These are phyloP conservation scores for Mellilla xanthometata DNA, from an alignment of 2,888 invertebrate species.

Conservation along the genomic window DNA sequence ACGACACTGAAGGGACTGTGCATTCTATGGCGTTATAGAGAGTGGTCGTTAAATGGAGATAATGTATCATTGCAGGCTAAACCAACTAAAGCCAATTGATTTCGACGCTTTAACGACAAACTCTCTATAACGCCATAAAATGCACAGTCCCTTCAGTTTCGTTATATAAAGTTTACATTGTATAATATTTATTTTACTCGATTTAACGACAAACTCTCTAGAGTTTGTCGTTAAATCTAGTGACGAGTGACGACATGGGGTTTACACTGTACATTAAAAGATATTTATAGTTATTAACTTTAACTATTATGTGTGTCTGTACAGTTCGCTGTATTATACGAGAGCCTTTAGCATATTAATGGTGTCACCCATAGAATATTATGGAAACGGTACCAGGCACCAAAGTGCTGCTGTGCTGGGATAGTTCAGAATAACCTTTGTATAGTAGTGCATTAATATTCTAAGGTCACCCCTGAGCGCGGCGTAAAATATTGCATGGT, in stretches of 20 bases:
- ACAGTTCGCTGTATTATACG: neutral
- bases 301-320: neutral
- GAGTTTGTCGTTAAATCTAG: no score
- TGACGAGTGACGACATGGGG: neutral
- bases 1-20: no score
- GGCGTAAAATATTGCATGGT: slow-evolving; percentile 44
- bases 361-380: neutral
- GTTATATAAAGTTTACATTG: no score
- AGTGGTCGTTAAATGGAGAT: no score
- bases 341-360: neutral
- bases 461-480: slow-evolving; percentile 50
- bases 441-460: slow-evolving; percentile 51
- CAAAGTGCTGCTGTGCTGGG: slow-evolving; percentile 7
- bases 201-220: no score
- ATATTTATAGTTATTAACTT: neutral
- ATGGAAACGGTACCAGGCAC: slow-evolving; percentile 20
- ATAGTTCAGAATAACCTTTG: slow-evolving; percentile 4
- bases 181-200: no score
- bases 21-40: no score
- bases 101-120: no score
- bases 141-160: no score
- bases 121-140: no score
- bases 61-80: no score
- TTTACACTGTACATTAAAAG: neutral
- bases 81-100: no score